Evolutionary conservation across 37 sponge, comb jelly and placozoan species (phyloP).

Genomic region (Bolinopsis microptera): DNA sequence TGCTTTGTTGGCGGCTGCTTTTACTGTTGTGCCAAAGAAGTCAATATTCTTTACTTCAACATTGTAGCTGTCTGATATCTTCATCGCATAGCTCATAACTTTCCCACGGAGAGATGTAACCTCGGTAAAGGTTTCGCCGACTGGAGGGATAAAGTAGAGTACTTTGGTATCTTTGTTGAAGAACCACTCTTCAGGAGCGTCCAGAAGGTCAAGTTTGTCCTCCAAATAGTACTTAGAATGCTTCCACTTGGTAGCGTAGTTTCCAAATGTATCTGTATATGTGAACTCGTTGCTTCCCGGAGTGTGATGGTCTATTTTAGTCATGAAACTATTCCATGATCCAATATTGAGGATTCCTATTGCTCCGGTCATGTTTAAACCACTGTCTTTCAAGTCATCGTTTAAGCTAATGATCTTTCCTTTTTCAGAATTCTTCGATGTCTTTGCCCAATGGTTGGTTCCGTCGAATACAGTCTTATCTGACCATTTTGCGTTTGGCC

Average conservation of each 20-base stretch:
- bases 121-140: constrained; percentile 15
- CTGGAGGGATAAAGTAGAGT: constrained; percentile 69
- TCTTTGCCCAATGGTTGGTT: background rate
- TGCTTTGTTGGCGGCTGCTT: background rate
- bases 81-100: constrained; percentile 65
- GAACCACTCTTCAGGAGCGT: background rate
- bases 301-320: background rate
- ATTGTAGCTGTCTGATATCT: constrained; percentile 7
- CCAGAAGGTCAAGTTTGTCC: too few species aligned
- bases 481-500: background rate
- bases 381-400: background rate
- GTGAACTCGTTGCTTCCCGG: background rate
- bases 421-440: background rate
- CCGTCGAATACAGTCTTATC: background rate
- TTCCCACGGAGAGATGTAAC: constrained; percentile 37
- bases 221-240: background rate
- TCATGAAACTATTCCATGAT: background rate
- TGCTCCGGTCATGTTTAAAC: background rate
- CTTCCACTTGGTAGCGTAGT: background rate
- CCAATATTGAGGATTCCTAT: background rate
- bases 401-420: background rate
- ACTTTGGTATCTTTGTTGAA: constrained; percentile 48
- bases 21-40: constrained; percentile 70
- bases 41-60: constrained; percentile 34
- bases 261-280: background rate